A percentile compares a stretch with the other conserved stretches of the same genome.
Conservation (phyloP, 2,888 invertebrate genomes). For the Catotricha subobsoleta region DNA sequence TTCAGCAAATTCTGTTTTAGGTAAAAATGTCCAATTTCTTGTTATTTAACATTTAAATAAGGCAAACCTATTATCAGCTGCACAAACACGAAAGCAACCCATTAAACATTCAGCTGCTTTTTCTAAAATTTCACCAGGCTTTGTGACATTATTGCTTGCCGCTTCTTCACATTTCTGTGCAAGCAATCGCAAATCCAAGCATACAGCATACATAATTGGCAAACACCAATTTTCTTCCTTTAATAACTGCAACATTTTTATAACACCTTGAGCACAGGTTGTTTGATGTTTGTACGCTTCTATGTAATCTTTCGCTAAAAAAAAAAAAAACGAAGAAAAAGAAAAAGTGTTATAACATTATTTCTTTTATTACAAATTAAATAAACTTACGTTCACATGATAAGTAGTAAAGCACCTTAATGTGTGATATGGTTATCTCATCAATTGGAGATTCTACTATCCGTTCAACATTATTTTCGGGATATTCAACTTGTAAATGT, state of each 20-base stretch:
- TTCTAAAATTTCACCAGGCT: constrained; percentile 44
- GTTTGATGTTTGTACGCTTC: constrained; percentile 66
- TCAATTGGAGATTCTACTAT: constrained; percentile 54
- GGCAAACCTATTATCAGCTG: constrained; percentile 62
- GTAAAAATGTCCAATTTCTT: not conserved
- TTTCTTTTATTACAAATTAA: too few relatives aligned
- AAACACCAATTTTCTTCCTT: constrained; percentile 95
- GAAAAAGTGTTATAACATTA: too few relatives aligned
- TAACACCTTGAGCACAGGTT: constrained; percentile 55
- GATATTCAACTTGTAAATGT: constrained; percentile 48
- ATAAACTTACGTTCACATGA: constrained; percentile 29
- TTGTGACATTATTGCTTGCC: constrained; percentile 28
- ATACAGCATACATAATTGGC: constrained; percentile 80
- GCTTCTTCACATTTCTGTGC: constrained; percentile 60
- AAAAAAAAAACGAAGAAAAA: constrained; percentile 6
- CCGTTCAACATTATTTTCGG: constrained; percentile 50
- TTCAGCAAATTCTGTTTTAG: too few relatives aligned
- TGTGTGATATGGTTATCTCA: constrained; percentile 54
- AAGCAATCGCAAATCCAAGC: constrained; percentile 72
- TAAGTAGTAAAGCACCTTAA: constrained; percentile 41
- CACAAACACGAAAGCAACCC: constrained; percentile 87
- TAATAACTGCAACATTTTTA: constrained; percentile 64
- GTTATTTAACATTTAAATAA: not conserved
- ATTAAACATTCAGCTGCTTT: constrained; percentile 87
- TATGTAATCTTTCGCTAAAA: constrained; percentile 32